Percentiles rank a stretch among this genome's conserved stretches.
phyloP scores from a whole-genome alignment of 1,140 invertebrate species.

The Galleria mellonella region DNA sequence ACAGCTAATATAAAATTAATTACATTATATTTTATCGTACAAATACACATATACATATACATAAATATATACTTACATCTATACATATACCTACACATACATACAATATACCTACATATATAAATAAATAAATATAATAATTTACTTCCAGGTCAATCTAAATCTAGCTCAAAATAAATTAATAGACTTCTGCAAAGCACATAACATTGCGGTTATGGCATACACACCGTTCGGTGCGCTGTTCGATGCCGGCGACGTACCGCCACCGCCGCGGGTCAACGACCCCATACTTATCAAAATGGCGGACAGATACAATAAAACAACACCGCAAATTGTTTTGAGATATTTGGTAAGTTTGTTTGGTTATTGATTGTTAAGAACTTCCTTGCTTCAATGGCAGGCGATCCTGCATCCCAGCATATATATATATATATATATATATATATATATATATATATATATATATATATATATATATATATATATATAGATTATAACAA shows the following conservation, averaged over 20 bases:
- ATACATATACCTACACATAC: too few species aligned
- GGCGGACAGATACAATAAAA: constrained; percentile 79
- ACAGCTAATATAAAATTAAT: too few species aligned
- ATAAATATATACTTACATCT: too few species aligned
- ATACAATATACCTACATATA: too few species aligned
- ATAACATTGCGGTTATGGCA: constrained; percentile 79
- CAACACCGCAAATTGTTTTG: constrained; percentile 80
- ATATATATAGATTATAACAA: too few species aligned
- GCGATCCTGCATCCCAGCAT: too few species aligned
- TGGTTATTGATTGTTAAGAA: neutral
- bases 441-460: too few species aligned
- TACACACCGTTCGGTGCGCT: constrained; percentile 84
- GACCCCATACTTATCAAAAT: constrained; percentile 74
- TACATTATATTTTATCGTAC: too few species aligned
- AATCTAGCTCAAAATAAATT: constrained; percentile 82
- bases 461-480: too few species aligned
- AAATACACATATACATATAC: too few species aligned
- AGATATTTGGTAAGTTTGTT: constrained; percentile 77
- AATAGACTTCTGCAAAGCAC: constrained; percentile 76
- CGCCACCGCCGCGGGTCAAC: constrained; percentile 66
- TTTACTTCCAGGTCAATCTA: constrained; percentile 74
- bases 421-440: too few species aligned
- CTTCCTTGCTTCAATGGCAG: neutral
- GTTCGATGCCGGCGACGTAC: constrained; percentile 39
- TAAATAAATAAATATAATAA: too few species aligned